Percentiles rank a stretch among this genome's conserved stretches.
Evolutionary conservation across 2,888 invertebrate genomes (phyloP).

Genomic region (Eudemis profundana): DNA sequence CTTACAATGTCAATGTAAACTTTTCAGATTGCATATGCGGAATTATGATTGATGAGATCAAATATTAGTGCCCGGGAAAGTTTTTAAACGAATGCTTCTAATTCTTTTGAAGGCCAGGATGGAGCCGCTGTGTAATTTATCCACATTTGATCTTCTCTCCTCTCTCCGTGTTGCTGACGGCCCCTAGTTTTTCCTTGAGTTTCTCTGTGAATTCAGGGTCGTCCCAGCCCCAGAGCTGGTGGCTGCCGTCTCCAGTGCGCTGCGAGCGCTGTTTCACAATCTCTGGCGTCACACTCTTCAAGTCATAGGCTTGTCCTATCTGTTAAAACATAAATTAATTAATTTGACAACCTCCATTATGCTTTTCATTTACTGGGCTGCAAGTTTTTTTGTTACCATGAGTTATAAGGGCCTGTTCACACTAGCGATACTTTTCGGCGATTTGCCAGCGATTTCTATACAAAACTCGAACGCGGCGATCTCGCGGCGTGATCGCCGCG

Average conservation of each 20-base stretch:
- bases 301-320: conserved; percentile 91
- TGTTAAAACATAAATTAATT: conserved; percentile 51
- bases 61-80: not conserved
- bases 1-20: not conserved
- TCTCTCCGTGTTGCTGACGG: conserved; percentile 57
- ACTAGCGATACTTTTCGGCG: too few relatives aligned
- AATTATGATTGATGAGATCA: conserved; percentile 16
- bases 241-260: conserved; percentile 88
- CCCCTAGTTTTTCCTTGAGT: conserved; percentile 70
- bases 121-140: conserved; percentile 4
- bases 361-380: too few relatives aligned
- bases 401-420: too few relatives aligned
- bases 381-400: too few relatives aligned
- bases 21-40: not conserved
- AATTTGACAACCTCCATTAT: too few relatives aligned
- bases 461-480: too few relatives aligned
- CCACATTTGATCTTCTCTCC: conserved; percentile 58
- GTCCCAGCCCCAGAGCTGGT: conserved; percentile 90
- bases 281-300: conserved; percentile 89
- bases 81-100: not conserved
- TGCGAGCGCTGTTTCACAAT: conserved; percentile 86
- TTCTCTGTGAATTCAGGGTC: conserved; percentile 86
- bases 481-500: too few relatives aligned
- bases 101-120: not conserved
- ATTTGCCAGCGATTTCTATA: too few relatives aligned